phyloP scores from a whole-genome alignment of 2,797 vertebrate species.

The Acanthiza pusilla region DNA sequence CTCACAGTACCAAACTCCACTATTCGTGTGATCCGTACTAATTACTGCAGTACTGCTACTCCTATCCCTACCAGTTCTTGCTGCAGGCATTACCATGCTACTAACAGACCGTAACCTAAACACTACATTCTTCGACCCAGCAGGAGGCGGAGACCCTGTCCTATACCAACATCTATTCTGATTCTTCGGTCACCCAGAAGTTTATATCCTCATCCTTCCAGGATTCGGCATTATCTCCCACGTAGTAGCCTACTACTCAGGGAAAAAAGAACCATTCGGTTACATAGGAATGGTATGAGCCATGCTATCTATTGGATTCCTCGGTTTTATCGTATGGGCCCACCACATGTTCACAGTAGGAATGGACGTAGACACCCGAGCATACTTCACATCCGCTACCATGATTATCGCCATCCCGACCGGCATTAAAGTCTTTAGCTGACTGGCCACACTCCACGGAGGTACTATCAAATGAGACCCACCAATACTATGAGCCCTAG shows the following conservation, averaged over 20 bases:
- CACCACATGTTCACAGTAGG: conserved; percentile 43
- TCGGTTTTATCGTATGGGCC: rapidly evolving
- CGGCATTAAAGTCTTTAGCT: conserved; percentile 62
- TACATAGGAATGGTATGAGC: neutral
- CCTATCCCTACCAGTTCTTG: neutral
- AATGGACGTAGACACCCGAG: conserved; percentile 23
- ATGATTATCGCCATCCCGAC: conserved; percentile 64
- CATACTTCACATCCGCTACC: conserved; percentile 55
- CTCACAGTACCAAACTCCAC: conserved; percentile 15
- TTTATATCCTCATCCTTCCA: neutral
- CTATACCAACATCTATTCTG: neutral
- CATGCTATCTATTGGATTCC: neutral
- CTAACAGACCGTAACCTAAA: neutral
- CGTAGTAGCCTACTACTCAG: neutral
- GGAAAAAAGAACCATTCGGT: neutral
- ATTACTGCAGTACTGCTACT: neutral
- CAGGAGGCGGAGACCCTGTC: neutral
- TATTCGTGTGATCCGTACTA: conserved; percentile 31
- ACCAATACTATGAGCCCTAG: neutral
- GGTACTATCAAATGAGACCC: conserved; percentile 48
- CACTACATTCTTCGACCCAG: conserved; percentile 1
- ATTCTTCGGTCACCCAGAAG: conserved; percentile 49
- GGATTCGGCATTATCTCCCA: conserved; percentile 24
- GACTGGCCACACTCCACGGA: neutral
- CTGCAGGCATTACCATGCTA: neutral